Percentiles rank a stretch among this genome's conserved stretches.
These are phyloP conservation scores for Asbolus verrucosus DNA, from an alignment of 1,140 invertebrate species.

Conservation along the genomic window DNA sequence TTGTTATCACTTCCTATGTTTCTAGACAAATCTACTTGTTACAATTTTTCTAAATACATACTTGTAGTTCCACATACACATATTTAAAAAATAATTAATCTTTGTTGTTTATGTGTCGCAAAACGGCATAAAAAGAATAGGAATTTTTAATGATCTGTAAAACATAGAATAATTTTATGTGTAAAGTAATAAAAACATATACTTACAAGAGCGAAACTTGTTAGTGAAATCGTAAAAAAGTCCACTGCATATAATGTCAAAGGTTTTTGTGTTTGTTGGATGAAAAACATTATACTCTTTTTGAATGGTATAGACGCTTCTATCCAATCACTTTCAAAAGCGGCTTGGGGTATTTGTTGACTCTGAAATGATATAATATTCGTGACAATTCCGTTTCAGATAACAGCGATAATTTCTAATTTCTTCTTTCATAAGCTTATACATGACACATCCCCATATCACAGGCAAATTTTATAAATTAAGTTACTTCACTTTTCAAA, in stretches of 20 bases:
- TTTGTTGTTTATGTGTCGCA: background rate
- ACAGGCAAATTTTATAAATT: too few relatives aligned
- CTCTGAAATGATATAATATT: slow-evolving; percentile 37
- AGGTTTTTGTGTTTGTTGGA: slow-evolving; percentile 4
- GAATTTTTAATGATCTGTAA: slow-evolving; percentile 24
- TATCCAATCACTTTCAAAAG: slow-evolving; percentile 40
- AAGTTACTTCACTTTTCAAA: too few relatives aligned
- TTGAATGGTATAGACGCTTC: slow-evolving; percentile 28
- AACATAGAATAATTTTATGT: background rate
- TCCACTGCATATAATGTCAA: slow-evolving; percentile 31
- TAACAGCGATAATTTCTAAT: too few relatives aligned
- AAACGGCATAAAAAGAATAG: slow-evolving; percentile 1
- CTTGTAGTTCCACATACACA: too few relatives aligned
- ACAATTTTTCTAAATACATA: too few relatives aligned
- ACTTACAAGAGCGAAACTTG: slow-evolving; percentile 33
- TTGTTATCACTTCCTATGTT: too few relatives aligned
- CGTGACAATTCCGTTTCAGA: too few relatives aligned
- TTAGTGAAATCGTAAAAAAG: slow-evolving; percentile 38
- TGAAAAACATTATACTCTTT: slow-evolving; percentile 35
- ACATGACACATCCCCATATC: too few relatives aligned
- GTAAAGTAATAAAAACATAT: background rate
- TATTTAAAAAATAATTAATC: too few relatives aligned
- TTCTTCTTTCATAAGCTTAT: too few relatives aligned
- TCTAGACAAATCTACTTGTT: too few relatives aligned
- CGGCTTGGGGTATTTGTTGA: slow-evolving; percentile 19